Base-by-base conservation (phyloP, 2,888 invertebrate genomes). In the Bursaphelenchus okinawaensis region DNA sequence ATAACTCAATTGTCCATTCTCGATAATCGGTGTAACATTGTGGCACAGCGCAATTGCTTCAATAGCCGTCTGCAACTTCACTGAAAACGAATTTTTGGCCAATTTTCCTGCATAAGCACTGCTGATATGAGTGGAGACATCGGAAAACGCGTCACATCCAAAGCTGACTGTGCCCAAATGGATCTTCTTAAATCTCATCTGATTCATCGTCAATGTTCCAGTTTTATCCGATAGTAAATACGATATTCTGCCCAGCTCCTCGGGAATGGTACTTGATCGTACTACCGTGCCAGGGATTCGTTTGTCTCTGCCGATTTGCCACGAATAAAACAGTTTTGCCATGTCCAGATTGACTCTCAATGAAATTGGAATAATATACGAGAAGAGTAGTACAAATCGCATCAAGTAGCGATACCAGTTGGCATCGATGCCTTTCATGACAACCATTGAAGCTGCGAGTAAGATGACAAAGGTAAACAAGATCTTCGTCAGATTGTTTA, bases 161-260 rank as follows among this genome's bases (percentile, higher is more conserved):
- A 91, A 96, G 20, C 92, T 89, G 0, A 91, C 92, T 52, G 92
- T 92, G 12, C 94, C 96, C 50, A 98, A 85, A 84, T 95, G 95
- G 27, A 98, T 87, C 81, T 80, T 80, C 67, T 80, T 81, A 65
- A 81, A 80, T 52, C 85, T 90, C 98, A 98, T 98, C 82, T 94
- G 94, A 84, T 98, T 98, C 85, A 95, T 93, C 0, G 98, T 98
- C 24, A 98, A 86, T 0, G 98, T 98, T 19, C 98, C 98, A 0
- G 98, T 98, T 86, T 98, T 98, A 83, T 98, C 98, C 0, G 93
- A 92, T 7, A 99, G 85, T n/a, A 99, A 86, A 84, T 95, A 98
- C 26, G 92, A 91, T 74, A 98, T 91, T 66, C 98, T 87, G 0
- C 98, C 98, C 63, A 98, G 85, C 85, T 99, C 98, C 85, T 98